These are phyloP conservation scores for Esox lucius DNA, from an alignment of 2,797 vertebrate genomes.

Conservation along the genomic window DNA sequence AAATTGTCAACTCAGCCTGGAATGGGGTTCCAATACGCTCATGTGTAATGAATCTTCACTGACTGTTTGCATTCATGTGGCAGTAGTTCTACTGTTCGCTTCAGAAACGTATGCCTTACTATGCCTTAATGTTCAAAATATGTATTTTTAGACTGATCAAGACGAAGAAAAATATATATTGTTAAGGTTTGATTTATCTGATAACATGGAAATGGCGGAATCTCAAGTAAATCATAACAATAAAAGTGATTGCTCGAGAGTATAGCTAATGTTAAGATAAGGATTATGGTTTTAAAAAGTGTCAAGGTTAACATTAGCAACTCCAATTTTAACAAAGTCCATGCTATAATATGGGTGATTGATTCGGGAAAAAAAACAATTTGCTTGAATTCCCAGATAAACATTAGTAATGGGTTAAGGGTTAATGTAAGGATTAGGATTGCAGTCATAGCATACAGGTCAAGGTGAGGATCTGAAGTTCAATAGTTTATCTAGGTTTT, in stretches of 20 bases:
- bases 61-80: too few relatives aligned
- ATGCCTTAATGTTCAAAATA: too few relatives aligned
- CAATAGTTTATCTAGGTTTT: not conserved
- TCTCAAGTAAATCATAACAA: not conserved
- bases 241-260: not conserved
- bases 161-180: not conserved
- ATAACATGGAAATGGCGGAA: not conserved
- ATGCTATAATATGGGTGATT: too few relatives aligned
- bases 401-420: not conserved
- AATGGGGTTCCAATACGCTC: conserved; percentile 23
- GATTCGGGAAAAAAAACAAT: too few relatives aligned
- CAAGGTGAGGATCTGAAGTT: not conserved
- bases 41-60: conserved; percentile 1
- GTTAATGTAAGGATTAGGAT: not conserved
- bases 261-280: too few relatives aligned
- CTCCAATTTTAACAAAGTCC: too few relatives aligned
- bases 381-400: too few relatives aligned
- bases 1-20: conserved; percentile 33
- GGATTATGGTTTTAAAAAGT: not conserved
- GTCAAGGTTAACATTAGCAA: too few relatives aligned
- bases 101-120: too few relatives aligned
- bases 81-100: too few relatives aligned
- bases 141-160: not conserved
- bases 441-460: not conserved
- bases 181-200: not conserved